These are phyloP conservation scores for Fukomys damarensis DNA, from an alignment of 2,113 vertebrate species.

Conservation along the genomic window DNA sequence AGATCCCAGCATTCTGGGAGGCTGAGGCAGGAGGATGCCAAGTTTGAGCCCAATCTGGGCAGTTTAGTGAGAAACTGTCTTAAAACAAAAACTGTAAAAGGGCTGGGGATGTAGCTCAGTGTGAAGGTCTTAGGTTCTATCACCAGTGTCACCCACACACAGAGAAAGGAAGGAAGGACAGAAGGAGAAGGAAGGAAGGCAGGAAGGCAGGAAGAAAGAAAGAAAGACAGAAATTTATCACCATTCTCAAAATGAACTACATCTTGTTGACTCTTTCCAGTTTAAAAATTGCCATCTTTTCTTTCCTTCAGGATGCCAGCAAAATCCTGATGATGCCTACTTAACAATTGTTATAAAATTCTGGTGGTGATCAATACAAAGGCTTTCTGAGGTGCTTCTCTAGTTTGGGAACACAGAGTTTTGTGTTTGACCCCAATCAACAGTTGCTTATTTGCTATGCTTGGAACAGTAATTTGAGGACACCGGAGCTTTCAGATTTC, in stretches of 20 bases:
- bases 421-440: neutral
- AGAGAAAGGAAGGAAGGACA: too few relatives aligned
- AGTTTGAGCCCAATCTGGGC: neutral
- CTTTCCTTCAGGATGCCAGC: neutral
- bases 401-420: neutral
- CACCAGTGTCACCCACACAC: neutral
- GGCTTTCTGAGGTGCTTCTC: neutral
- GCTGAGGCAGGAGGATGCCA: neutral
- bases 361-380: neutral
- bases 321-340: neutral
- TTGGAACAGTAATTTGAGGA: constrained; percentile 32
- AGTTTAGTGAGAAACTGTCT: neutral
- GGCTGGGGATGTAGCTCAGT: too few relatives aligned
- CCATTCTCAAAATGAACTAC: neutral
- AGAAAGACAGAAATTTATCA: neutral
- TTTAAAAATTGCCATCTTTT: neutral
- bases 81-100: neutral
- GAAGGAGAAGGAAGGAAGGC: too few relatives aligned
- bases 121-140: neutral
- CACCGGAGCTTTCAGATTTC: constrained; percentile 32
- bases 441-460: constrained; percentile 31
- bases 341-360: neutral
- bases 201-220: neutral
- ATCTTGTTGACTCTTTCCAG: neutral
- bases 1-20: neutral